Evolutionary conservation across 2,888 invertebrate genomes (phyloP).

Genomic region (Ischnus inquisitorius): DNA sequence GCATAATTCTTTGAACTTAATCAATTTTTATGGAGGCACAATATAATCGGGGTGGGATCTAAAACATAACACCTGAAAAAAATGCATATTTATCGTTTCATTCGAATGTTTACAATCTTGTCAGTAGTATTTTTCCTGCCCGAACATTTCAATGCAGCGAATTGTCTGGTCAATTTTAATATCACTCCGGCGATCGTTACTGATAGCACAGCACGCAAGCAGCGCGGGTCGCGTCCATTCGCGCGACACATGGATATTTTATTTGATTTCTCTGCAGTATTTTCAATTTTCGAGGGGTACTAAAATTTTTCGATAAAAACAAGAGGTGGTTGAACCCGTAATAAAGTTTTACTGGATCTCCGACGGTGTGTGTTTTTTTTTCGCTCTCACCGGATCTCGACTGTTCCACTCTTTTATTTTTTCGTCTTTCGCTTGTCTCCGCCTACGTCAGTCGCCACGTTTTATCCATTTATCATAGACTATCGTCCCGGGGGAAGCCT

Average conservation of each 20-base stretch:
- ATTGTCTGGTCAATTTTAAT: no score
- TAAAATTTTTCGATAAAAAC: constrained; percentile 28
- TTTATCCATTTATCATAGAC: constrained; percentile 74
- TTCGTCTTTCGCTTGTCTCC: constrained; percentile 48
- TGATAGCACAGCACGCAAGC: no score
- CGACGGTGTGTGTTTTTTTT: constrained; percentile 5
- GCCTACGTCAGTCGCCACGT: constrained; percentile 64
- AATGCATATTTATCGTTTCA: no score
- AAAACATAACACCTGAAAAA: no score
- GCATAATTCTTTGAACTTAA: no score
- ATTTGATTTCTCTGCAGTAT: neutral
- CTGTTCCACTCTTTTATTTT: constrained; percentile 22
- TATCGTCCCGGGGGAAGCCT: constrained; percentile 60
- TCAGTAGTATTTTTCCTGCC: no score
- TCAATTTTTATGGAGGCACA: no score
- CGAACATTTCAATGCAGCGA: no score
- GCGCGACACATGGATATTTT: neutral
- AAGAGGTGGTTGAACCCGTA: constrained; percentile 33
- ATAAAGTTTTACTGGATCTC: constrained; percentile 21
- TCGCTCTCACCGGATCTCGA: constrained; percentile 7
- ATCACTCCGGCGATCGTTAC: no score
- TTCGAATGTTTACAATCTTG: no score
- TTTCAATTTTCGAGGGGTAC: constrained; percentile 3
- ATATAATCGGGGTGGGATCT: no score
- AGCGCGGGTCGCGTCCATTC: no score